Evolutionary conservation across 2,888 invertebrate genomes (phyloP).

Genomic region (Nymphalis polychloros): DNA sequence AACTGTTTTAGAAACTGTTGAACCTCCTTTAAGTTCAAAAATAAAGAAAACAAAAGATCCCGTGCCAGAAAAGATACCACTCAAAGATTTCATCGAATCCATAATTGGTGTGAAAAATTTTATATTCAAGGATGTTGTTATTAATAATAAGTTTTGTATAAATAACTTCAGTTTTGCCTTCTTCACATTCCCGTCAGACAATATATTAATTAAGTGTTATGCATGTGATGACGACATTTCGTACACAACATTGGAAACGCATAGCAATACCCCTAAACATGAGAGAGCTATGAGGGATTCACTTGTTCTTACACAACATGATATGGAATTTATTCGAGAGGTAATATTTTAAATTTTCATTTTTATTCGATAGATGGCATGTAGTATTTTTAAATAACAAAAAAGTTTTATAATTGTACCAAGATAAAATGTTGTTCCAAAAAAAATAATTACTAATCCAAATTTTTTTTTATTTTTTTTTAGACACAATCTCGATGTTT

Average conservation of each 20-base stretch:
- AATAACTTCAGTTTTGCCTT: slow-evolving; percentile 41
- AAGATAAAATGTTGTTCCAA: too few species aligned
- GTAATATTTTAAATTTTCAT: slow-evolving; percentile 41
- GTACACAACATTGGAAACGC: slow-evolving; percentile 21
- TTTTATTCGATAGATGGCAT: neutral
- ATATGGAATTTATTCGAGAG: slow-evolving; percentile 56
- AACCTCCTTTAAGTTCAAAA: neutral
- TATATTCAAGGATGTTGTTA: slow-evolving; percentile 39
- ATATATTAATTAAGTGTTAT: slow-evolving; percentile 37
- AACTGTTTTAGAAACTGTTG: neutral
- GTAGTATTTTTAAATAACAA: neutral
- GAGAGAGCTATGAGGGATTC: slow-evolving; percentile 25
- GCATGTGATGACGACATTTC: slow-evolving; percentile 39
- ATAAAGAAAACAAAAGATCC: neutral
- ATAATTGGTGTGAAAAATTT: slow-evolving; percentile 27
- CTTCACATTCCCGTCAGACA: neutral
- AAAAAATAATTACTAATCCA: too few species aligned
- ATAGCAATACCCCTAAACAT: slow-evolving; percentile 37
- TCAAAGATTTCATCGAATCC: slow-evolving; percentile 33
- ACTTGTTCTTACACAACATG: slow-evolving; percentile 43
- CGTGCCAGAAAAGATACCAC: slow-evolving; percentile 24
- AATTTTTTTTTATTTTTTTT: neutral
- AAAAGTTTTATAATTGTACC: too few species aligned
- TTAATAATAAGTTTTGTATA: slow-evolving; percentile 49
- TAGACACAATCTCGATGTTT: slow-evolving; percentile 35